Base-by-base conservation (phyloP, 2,113 vertebrate species). In the Bubo bubo region DNA sequence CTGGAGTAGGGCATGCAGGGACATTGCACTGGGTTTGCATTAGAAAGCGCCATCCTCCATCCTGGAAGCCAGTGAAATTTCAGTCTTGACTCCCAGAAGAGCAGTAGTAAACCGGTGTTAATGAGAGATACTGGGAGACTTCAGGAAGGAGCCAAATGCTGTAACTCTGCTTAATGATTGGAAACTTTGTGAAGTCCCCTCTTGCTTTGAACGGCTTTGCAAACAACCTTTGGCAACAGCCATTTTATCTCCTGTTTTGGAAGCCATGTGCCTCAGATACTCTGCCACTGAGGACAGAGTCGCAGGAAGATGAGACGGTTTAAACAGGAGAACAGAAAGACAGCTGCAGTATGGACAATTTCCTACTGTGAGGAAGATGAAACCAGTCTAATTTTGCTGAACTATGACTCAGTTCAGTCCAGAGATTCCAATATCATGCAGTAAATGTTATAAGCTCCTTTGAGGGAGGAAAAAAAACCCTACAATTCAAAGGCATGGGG, bases 361-460 rank as follows among this genome's bases (percentile, higher is more conserved):
- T 95, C 95, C 91, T 88, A 66, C 89, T 94, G 89, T 17, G 93
- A 97, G 81, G 93, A 95, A 96, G 95, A 83, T 76, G 79, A 95
- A 95, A 95, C 68, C 91, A 56, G 92, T 37, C n/a, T 92, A 52
- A 84, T 85, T 95, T 93, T 86, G 81, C 86, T 96, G 86, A 95
- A 95, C 94, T 94, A 49, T 95, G 94, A 91, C 71, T 97, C 9
- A 50, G 74, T 96, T 97, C 92, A 96, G 81, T 93, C 86, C 96
- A 88, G 72, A 94, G 89, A 91, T 93, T 94, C 93, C 84, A 87
- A 75, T 27, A 70, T 45, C 26, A 37, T 76, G 80, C 59, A 95
- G 89, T 93, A 95, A 93, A 93, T 95, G 67, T 91, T 91, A 91
- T 35, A 82, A 91, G 28, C 74, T 93, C 91, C 86, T 96, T 89